Evolutionary conservation across 2,797 vertebrate species (phyloP).

Genomic region (Chelon labrosus): DNA sequence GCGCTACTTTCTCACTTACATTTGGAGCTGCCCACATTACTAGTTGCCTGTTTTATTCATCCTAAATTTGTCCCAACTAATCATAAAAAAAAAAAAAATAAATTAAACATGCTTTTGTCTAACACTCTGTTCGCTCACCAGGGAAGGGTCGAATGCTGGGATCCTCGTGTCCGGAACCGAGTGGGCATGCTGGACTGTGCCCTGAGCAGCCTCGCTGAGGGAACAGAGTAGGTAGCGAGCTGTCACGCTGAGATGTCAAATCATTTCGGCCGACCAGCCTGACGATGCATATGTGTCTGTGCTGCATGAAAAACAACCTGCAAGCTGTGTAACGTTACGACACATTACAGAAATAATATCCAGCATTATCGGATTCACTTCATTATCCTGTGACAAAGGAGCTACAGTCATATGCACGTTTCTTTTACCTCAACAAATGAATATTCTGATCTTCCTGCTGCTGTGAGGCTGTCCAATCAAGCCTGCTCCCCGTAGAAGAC

Average conservation of each 20-base stretch:
- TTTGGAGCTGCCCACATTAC: constrained; percentile 9
- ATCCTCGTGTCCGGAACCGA: constrained; percentile 90
- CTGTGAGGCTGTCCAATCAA: no score
- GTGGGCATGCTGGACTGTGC: constrained; percentile 94
- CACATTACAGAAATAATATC: constrained; percentile 5
- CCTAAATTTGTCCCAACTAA: neutral
- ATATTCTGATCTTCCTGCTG: no score
- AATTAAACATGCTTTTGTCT: neutral
- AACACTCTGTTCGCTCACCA: constrained; percentile 54
- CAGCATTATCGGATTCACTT: neutral
- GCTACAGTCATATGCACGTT: neutral
- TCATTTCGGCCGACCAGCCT: constrained; percentile 10
- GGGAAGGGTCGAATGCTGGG: constrained; percentile 98
- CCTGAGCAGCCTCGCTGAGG: constrained; percentile 91
- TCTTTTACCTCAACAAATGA: neutral
- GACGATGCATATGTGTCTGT: constrained; percentile 6
- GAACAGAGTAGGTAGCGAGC: constrained; percentile 89
- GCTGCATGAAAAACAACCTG: constrained; percentile 9
- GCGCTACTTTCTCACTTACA: neutral
- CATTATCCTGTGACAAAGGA: neutral
- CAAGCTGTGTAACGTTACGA: constrained; percentile 23
- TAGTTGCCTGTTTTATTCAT: neutral
- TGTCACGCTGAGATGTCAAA: neutral
- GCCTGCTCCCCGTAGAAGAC: no score
- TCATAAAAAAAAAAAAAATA: neutral